phyloP scores from a whole-genome alignment of 2,797 vertebrate species.

The Poeciliopsis presidionis region DNA sequence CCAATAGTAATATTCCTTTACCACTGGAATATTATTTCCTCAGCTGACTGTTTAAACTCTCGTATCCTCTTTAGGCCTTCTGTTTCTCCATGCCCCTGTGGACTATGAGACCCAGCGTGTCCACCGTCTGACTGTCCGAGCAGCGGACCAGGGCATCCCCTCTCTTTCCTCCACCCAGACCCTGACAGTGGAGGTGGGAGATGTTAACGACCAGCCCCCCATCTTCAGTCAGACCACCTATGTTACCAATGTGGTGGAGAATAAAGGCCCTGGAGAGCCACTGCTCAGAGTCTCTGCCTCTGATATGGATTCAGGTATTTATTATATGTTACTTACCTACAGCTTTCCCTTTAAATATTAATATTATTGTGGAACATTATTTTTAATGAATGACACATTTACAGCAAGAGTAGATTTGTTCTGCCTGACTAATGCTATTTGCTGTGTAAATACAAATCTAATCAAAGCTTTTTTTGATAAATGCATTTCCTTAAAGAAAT shows the following conservation, averaged over 20 bases:
- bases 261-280: slow-evolving; percentile 80
- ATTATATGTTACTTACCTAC: neutral
- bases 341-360: neutral
- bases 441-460: neutral
- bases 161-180: slow-evolving; percentile 86
- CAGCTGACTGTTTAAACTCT: neutral
- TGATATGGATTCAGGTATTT: slow-evolving; percentile 89
- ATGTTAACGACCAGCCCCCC: slow-evolving; percentile 88
- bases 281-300: slow-evolving; percentile 84
- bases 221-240: slow-evolving; percentile 83
- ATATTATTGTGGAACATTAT: neutral
- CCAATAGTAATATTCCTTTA: neutral
- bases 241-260: slow-evolving; percentile 84
- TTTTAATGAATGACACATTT: neutral
- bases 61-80: slow-evolving; percentile 76
- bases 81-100: slow-evolving; percentile 81
- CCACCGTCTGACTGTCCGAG: slow-evolving; percentile 82
- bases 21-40: neutral
- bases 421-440: neutral
- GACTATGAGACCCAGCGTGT: slow-evolving; percentile 82
- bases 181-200: slow-evolving; percentile 84
- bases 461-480: neutral
- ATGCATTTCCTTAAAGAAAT: neutral
- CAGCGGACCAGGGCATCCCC: slow-evolving; percentile 82
- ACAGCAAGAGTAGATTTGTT: neutral